Base-by-base conservation (phyloP, 2,797 vertebrate species). In the Chelidonichthys spinosus region DNA sequence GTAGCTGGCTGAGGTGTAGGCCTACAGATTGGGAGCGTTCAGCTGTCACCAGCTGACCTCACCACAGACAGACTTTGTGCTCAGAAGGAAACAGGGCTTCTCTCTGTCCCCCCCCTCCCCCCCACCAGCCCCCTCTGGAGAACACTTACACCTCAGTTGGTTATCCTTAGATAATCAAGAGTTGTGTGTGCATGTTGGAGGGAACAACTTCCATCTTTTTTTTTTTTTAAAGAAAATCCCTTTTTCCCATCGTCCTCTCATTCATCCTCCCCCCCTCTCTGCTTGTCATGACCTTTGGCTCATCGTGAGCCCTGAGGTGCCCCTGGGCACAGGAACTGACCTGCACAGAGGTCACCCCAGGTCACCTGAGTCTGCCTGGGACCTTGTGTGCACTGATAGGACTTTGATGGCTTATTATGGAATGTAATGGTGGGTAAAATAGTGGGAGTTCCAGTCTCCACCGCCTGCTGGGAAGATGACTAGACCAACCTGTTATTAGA, bases 1-100 rank as follows among this genome's bases (percentile, higher is more conserved):
- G 84, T 69, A 83, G 88, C 87, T 91, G 89, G 88, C 87, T 69
- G 89, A 93, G 90, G 90, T 92, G 85, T 80, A 32, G 52, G 52
- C 25, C 52, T 14, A 84, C 67, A 72, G 88, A 90, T 92, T 70
- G 87, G 85, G 82, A 92, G 86, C 86, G 72, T 90, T 93, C 91
- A 93, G 91, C 91, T 93, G 92, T 93, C 91, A 93, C 91, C 91
- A 89, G 90, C 90, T 92, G 90, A 93, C 90, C 82, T 90, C 90
- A 82, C 84, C 88, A 92, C 92, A 92, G 90, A 93, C 90, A 88
- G 82, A 87, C 90, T 93, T 90, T 92, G 92, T 93, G 86, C 85
- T 88, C 78, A 13, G 79, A 59, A 81, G 74, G 73, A 86, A 87
- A 93, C 88, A 89, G 87, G 80, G 85, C 85, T 89, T 69, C 85